A percentile compares a stretch with the other conserved stretches of the same genome.
Evolutionary conservation across 2,113 vertebrate genomes (phyloP).

Genomic region (Leucosticte australis): DNA sequence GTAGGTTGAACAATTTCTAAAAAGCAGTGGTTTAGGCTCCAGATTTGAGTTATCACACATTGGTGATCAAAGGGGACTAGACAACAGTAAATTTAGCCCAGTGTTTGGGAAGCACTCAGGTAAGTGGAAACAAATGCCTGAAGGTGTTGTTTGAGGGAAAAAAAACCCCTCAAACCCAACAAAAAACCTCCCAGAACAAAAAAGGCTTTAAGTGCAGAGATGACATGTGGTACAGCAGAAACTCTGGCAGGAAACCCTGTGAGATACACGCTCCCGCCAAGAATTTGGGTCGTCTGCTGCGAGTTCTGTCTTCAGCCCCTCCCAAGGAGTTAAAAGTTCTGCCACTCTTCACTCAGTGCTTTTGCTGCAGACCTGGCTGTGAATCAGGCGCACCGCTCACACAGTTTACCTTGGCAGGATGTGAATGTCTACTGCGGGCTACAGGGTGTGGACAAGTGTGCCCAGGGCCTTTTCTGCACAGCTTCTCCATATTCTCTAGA

Average conservation of each 20-base stretch:
- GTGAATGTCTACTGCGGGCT: neutral
- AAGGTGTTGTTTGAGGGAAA: neutral
- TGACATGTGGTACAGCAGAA: neutral
- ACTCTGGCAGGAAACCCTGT: neutral
- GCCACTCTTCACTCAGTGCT: neutral
- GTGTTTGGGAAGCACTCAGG: neutral
- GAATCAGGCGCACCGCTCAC: neutral
- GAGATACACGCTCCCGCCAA: neutral
- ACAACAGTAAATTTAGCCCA: neutral
- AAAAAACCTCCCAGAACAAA: neutral
- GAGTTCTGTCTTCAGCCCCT: neutral
- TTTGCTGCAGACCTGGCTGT: neutral
- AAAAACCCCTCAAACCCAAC: too few species aligned
- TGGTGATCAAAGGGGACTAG: neutral
- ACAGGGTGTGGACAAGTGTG: neutral
- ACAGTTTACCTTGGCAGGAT: slow-evolving; percentile 46
- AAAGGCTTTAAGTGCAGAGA: neutral
- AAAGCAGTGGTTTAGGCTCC: neutral
- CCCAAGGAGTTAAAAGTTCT: neutral
- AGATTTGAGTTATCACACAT: neutral
- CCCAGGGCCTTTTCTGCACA: slow-evolving; percentile 6
- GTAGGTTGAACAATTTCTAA: neutral
- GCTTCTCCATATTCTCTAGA: neutral
- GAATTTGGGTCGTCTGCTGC: neutral
- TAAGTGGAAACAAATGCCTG: neutral